Base-by-base conservation (phyloP, 2,888 invertebrate species). In the Amphipoea oculea region DNA sequence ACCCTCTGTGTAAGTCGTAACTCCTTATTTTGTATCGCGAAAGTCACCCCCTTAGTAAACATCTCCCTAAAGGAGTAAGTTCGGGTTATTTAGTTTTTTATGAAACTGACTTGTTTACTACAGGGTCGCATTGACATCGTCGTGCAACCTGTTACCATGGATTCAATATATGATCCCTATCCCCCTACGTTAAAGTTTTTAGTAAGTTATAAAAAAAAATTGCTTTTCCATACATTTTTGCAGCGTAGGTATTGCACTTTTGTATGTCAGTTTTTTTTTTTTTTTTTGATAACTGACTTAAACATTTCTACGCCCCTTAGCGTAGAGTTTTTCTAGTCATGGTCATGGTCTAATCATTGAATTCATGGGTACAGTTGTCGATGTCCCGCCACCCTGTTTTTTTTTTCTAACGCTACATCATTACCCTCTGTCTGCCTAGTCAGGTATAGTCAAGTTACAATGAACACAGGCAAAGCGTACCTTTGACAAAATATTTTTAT, bases 381-480 rank as follows among this genome's bases (percentile, higher is more conserved):
- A 54, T 0, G 54, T 20, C 17, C 20, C 51, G 14, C 0, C 7
- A 4, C 54, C 4, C 57, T 60, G n/a, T 60, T 54, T 71, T 69
- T 54, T 54, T 74, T 73, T 81, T n/a, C 17, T 57, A 67, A n/a
- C 60, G 40, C 68, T 48, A 42, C 14, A 12, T 29, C 14, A 12
- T 29, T 70, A 60, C 29, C 29, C 40, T 23, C 66, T 40, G 73
- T 73, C 63, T 70, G 40, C 73, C 76, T 60, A 54, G 67, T 36
- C 63, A 77, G 67, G 83, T 77, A 29, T 29, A 86, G 70, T 71
- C 57, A 51, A 57, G 70, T 85, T 76, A 71, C 66, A 70, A 57
- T 62, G 54, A 71, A 40, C 62, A 63, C 65, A 29, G 66, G 67
- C 63, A 68, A 42, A 67, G 74, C 36, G 51, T 40, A 67, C 71